Conservation (phyloP, 2,888 invertebrate species). For the Papilio gigon region DNA sequence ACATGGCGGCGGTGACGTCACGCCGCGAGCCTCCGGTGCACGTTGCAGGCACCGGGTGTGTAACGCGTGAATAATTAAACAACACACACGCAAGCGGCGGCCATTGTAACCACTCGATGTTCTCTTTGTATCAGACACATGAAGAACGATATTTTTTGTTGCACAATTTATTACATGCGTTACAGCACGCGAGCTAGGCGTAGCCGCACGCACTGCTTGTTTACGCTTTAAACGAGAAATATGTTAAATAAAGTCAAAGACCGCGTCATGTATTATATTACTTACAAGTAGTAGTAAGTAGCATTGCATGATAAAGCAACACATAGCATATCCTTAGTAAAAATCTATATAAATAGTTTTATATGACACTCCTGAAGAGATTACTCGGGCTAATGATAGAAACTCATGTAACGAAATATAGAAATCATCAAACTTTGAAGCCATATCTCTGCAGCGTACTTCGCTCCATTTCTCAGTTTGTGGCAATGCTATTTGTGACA, state of each 20-base stretch:
- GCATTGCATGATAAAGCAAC: background rate
- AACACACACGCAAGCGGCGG: slow-evolving; percentile 57
- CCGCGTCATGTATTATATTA: too few relatives aligned
- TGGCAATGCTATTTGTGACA: slow-evolving; percentile 58
- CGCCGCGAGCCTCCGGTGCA: slow-evolving; percentile 67
- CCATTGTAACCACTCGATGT: slow-evolving; percentile 41
- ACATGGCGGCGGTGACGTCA: slow-evolving; percentile 76
- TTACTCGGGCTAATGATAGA: too few relatives aligned
- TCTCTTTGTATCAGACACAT: slow-evolving; percentile 23
- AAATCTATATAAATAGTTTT: too few relatives aligned
- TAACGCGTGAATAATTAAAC: slow-evolving; percentile 56
- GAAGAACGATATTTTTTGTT: slow-evolving; percentile 37
- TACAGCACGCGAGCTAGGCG: slow-evolving; percentile 22
- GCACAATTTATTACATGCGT: slow-evolving; percentile 30
- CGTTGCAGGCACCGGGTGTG: slow-evolving; percentile 60
- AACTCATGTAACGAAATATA: too few relatives aligned
- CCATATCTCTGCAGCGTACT: background rate
- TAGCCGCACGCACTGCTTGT: slow-evolving; percentile 21
- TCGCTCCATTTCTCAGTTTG: slow-evolving; percentile 23
- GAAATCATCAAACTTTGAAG: background rate
- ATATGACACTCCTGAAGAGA: too few relatives aligned
- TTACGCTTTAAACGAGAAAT: slow-evolving; percentile 18
- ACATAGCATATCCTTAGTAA: background rate
- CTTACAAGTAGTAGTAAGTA: background rate
- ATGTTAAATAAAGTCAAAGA: slow-evolving; percentile 18